Base-by-base conservation (phyloP, 2,888 invertebrate species). In the Cheilosia soror region DNA sequence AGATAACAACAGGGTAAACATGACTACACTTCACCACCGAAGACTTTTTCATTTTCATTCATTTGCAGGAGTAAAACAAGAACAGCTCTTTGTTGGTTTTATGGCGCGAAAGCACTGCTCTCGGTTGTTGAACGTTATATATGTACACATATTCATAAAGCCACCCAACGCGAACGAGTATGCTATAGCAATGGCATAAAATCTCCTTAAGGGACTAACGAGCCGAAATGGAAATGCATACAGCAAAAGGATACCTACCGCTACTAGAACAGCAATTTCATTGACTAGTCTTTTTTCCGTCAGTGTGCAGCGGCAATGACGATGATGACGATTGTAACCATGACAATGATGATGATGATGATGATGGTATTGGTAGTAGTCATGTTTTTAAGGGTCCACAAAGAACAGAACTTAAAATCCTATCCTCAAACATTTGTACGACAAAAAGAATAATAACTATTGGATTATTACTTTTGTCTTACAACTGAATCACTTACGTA, bases 1-100 rank as follows among this genome's bases (percentile, higher is more conserved):
- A 78, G 83, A 83, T 78, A 83, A 83, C 72, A 83, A 83, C 65
- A 66, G 68, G 57, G 83, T 78, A 78, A 83, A 78, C 83, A 83
- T 51, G 73, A 73, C 72, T 78, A 68, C 78, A 73, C 68, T 83
- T 73, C 78, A 63, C 72, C 83, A 58, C 78, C 49, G 6, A 68
- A 68, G 55, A 49, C 73, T 58, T 66, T 37, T 66, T 55, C 62
- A 66, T 68, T 47, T 53, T 68, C 29, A 65, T 73, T 77, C 47
- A 60, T 82, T 83, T 53, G 37, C 62, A 27, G 40, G 27, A 51
- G 58, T 44, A 58, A n/a, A n/a, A 68, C 13, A 31, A 29, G 62
- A 37, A 47, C 58, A 63, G 29, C 33, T 40, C 33, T 63, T 72
- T 73, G 63, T 31, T 57, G 20, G 57, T 65, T 65, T 65, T 75